Percentiles rank a stretch among this genome's conserved stretches.
phyloP scores from a whole-genome alignment of 2,113 vertebrate genomes.

The Origma solitaria region DNA sequence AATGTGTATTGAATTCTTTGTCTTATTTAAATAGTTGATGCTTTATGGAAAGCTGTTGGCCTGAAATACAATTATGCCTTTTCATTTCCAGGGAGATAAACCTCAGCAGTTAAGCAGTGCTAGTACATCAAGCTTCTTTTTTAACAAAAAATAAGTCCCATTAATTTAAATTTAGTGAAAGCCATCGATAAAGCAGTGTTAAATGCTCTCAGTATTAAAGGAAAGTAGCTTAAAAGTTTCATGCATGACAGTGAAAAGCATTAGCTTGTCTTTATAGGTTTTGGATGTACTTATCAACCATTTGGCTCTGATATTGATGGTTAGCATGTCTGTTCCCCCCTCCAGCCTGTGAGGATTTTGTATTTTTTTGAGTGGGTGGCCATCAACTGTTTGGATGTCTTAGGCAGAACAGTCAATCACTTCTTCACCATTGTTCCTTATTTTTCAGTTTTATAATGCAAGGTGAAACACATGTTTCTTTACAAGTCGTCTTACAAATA shows the following conservation, averaged over 20 bases:
- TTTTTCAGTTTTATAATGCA: not conserved
- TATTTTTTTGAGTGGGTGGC: not conserved
- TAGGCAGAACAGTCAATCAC: not conserved
- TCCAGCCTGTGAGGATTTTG: not conserved
- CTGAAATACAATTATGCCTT: constrained; percentile 17
- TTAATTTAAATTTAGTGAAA: constrained; percentile 16
- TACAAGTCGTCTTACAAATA: not conserved
- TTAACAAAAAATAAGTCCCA: constrained; percentile 3
- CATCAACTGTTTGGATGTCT: not conserved
- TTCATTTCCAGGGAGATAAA: constrained; percentile 39
- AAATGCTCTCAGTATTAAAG: not conserved
- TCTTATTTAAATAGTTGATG: constrained; percentile 20
- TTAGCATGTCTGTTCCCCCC: not conserved
- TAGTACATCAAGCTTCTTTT: constrained; percentile 21
- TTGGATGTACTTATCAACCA: not conserved
- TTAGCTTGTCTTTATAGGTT: not conserved
- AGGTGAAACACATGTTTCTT: not conserved
- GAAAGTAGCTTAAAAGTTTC: not conserved
- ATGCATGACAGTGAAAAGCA: not conserved
- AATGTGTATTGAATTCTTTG: not conserved
- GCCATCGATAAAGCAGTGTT: not conserved
- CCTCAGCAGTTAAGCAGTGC: constrained; percentile 13
- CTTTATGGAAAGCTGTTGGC: constrained; percentile 26
- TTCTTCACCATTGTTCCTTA: not conserved
- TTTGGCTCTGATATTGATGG: not conserved